A percentile compares a stretch with the other conserved stretches of the same genome.
These are phyloP conservation scores for Notarius lentiginosus DNA, from an alignment of 2,113 vertebrate genomes.

Conservation along the genomic window DNA sequence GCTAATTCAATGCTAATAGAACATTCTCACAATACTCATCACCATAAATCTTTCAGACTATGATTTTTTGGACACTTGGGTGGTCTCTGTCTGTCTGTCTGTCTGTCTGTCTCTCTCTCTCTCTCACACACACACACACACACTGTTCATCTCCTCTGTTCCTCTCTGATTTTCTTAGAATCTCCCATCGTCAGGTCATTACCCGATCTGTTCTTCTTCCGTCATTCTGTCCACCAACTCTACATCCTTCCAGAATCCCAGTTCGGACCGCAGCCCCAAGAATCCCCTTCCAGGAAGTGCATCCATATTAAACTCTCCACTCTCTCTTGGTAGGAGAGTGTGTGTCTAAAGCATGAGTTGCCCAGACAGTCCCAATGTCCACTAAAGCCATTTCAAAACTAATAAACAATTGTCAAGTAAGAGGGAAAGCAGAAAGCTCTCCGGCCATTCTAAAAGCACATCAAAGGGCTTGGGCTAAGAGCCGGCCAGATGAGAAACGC, in stretches of 20 bases:
- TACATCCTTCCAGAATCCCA: constrained; percentile 2
- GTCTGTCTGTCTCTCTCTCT: constrained; percentile 21
- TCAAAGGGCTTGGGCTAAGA: constrained; percentile 78
- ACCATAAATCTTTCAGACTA: constrained; percentile 52
- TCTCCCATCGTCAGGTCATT: neutral
- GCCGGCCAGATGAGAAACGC: constrained; percentile 54
- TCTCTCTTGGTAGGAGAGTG: neutral
- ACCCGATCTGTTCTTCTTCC: neutral
- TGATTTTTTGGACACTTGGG: constrained; percentile 73
- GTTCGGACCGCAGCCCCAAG: neutral
- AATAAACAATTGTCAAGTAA: constrained; percentile 92
- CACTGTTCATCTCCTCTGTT: neutral
- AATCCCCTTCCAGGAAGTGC: constrained; percentile 19
- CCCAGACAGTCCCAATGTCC: constrained; percentile 81
- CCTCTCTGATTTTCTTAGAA: neutral
- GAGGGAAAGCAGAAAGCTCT: constrained; percentile 83
- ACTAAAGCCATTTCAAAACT: constrained; percentile 86
- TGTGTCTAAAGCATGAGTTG: constrained; percentile 50
- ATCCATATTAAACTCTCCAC: constrained; percentile 38
- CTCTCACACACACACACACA: neutral
- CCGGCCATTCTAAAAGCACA: constrained; percentile 80
- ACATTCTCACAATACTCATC: constrained; percentile 43
- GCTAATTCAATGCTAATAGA: constrained; percentile 25
- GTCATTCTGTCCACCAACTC: neutral
- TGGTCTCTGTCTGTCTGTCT: constrained; percentile 73